These are phyloP conservation scores for Malurus alboscapulatus DNA, from an alignment of 2,113 vertebrate genomes.

Conservation along the genomic window DNA sequence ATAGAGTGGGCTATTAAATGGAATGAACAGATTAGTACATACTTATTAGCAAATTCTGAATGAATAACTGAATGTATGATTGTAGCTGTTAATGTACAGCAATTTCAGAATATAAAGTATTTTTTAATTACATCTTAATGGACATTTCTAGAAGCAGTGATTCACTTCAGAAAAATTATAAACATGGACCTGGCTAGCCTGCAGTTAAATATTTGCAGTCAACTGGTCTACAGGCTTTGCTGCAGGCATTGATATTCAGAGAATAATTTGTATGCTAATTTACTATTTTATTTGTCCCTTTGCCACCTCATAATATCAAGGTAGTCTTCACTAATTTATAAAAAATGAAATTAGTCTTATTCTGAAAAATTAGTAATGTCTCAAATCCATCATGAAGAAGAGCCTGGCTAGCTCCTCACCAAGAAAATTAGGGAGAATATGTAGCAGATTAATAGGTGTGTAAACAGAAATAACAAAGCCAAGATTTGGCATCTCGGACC, in stretches of 20 bases:
- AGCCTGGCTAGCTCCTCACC: neutral
- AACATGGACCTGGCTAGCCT: neutral
- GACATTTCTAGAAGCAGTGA: neutral
- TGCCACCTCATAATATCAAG: neutral
- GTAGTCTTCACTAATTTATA: neutral
- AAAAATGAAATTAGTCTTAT: neutral
- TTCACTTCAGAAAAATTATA: neutral
- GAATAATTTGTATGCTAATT: neutral
- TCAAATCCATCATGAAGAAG: neutral
- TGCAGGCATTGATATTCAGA: neutral
- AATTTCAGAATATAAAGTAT: neutral
- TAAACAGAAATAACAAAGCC: neutral
- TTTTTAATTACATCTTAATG: neutral
- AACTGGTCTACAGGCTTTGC: neutral
- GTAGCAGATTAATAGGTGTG: neutral
- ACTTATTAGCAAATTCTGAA: neutral
- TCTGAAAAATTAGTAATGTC: neutral
- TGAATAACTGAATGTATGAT: neutral
- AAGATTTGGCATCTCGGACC: neutral
- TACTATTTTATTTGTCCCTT: neutral
- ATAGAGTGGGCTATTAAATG: neutral
- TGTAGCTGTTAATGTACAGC: neutral
- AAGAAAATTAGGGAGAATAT: neutral
- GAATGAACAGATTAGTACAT: neutral
- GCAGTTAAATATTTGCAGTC: neutral